A percentile compares a stretch with the other conserved stretches of the same genome.
phyloP scores from a whole-genome alignment of 2,797 vertebrate genomes.

The Cyprinella venusta region DNA sequence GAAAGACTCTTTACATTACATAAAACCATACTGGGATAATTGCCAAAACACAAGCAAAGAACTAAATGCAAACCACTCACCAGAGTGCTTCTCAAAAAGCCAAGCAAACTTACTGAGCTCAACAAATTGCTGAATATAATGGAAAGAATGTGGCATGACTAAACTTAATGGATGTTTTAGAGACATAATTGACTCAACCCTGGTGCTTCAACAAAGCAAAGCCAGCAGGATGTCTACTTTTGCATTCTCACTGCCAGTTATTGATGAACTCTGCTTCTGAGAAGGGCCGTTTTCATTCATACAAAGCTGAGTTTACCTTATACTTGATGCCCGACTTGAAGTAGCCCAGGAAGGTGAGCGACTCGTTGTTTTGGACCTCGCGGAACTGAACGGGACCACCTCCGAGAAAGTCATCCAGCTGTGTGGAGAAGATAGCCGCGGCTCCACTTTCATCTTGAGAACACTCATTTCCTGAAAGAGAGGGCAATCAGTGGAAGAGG shows the following conservation, averaged over 20 bases:
- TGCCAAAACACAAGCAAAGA: constrained; percentile 1
- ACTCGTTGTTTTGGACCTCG: constrained; percentile 88
- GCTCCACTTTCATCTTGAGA: constrained; percentile 86
- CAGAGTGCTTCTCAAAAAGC: constrained; percentile 1
- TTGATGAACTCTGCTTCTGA: constrained; percentile 14
- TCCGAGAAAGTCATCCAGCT: constrained; percentile 85
- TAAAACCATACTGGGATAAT: not conserved
- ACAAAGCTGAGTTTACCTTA: constrained; percentile 72
- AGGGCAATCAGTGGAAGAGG: not conserved
- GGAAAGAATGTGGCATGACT: constrained; percentile 45
- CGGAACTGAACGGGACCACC: constrained; percentile 83
- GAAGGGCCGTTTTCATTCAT: not conserved
- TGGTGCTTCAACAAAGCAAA: not conserved
- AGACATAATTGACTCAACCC: constrained; percentile 26
- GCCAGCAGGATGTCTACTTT: not conserved
- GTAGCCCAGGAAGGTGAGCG: constrained; percentile 82
- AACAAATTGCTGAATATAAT: constrained; percentile 22
- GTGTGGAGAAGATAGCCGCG: constrained; percentile 86
- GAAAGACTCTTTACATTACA: constrained; percentile 1
- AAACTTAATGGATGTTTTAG: constrained; percentile 13
- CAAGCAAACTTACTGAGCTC: constrained; percentile 28
- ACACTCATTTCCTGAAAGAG: constrained; percentile 79
- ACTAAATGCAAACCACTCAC: constrained; percentile 13
- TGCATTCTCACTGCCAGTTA: not conserved
- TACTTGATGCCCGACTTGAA: constrained; percentile 91